Percentiles rank a stretch among this genome's conserved stretches.
These are phyloP conservation scores for Thunnus albacares DNA, from an alignment of 2,797 vertebrate species.

Conservation along the genomic window DNA sequence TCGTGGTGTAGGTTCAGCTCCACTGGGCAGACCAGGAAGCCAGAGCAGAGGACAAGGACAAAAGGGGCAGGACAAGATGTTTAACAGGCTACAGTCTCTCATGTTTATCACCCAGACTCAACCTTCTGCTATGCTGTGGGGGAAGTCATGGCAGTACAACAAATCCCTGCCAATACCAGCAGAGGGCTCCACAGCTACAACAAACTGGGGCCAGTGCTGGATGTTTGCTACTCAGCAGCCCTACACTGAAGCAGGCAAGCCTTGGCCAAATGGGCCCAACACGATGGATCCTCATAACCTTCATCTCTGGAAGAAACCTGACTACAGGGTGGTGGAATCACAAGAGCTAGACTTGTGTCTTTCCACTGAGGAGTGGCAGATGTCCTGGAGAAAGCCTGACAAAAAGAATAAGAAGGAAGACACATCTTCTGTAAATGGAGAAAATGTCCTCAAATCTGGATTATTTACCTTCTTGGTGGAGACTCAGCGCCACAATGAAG, in stretches of 20 bases:
- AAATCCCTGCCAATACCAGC: conserved; percentile 51
- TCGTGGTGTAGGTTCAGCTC: neutral
- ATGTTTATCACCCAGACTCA: conserved; percentile 60
- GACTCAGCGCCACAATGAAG: conserved; percentile 55
- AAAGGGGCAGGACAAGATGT: conserved; percentile 37
- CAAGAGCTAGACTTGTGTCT: conserved; percentile 40
- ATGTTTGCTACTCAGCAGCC: conserved; percentile 75
- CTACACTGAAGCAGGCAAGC: conserved; percentile 51
- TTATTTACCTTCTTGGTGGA: conserved; percentile 50
- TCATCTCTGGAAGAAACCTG: conserved; percentile 61
- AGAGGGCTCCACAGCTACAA: conserved; percentile 17
- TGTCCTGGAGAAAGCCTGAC: conserved; percentile 71
- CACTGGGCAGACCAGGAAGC: conserved; percentile 3
- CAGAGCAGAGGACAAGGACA: conserved; percentile 41
- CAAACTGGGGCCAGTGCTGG: conserved; percentile 78
- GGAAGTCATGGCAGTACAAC: conserved; percentile 78
- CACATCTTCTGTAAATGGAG: conserved; percentile 1
- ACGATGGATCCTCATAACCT: conserved; percentile 26
- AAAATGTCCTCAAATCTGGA: conserved; percentile 4
- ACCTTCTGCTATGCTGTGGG: conserved; percentile 72
- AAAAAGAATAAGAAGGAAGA: conserved; percentile 29
- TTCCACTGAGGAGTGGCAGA: conserved; percentile 63
- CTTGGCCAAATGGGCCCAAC: conserved; percentile 64
- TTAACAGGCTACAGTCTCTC: conserved; percentile 50
- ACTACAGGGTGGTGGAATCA: conserved; percentile 37